Conservation (phyloP, 2,888 invertebrate species). For the Nemoura dubitans region DNA sequence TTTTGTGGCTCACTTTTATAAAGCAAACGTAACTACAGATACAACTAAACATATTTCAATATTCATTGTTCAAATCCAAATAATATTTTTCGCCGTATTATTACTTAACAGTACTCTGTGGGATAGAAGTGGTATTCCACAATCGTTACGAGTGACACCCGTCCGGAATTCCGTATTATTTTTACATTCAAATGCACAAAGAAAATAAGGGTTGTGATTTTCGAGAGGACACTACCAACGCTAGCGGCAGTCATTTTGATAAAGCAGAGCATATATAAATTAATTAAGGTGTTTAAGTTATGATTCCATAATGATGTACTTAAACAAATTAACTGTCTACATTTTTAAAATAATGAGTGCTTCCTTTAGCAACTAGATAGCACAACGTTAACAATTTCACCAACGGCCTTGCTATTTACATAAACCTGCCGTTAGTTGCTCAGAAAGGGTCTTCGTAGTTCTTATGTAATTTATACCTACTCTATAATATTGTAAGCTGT, state of each 20-base stretch:
- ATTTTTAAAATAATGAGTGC: background rate
- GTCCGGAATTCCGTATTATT: no score
- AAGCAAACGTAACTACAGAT: no score
- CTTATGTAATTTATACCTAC: background rate
- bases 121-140: no score
- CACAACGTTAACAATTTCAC: background rate
- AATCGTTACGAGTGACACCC: no score
- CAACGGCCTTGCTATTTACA: constrained; percentile 39
- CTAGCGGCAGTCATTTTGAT: constrained; percentile 8
- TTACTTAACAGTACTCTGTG: no score
- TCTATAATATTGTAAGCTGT: constrained; percentile 12
- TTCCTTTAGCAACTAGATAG: background rate
- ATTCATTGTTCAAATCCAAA: no score
- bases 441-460: constrained; percentile 7
- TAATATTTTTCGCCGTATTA: no score
- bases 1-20: no score
- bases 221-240: background rate
- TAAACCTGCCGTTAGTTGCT: constrained; percentile 18
- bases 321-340: constrained; percentile 21
- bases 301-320: constrained; percentile 26
- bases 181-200: no score
- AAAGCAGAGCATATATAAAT: background rate
- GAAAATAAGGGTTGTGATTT: no score
- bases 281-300: constrained; percentile 16
- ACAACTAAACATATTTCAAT: no score